Conservation (phyloP, 2,113 vertebrate genomes). For the Aphyosemion australe region DNA sequence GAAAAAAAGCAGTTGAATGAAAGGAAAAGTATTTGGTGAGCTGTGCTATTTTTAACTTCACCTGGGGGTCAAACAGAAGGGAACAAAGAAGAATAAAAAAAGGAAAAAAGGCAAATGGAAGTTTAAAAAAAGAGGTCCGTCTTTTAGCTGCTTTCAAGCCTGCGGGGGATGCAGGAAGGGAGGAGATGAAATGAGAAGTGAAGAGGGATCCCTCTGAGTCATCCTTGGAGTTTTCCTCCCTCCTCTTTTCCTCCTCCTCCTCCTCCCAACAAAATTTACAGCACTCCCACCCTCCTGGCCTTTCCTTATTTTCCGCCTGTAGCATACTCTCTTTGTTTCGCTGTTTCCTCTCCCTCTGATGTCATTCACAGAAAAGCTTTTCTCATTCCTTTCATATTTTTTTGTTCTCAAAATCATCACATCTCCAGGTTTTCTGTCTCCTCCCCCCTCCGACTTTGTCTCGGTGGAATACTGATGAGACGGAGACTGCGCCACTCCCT, state of each 20-base stretch:
- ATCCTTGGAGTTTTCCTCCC: constrained; percentile 62
- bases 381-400: constrained; percentile 11
- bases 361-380: constrained; percentile 56
- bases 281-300: constrained; percentile 12
- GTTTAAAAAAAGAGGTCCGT: constrained; percentile 39
- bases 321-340: constrained; percentile 19
- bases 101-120: constrained; percentile 39
- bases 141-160: constrained; percentile 39
- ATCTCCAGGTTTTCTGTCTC: constrained; percentile 11
- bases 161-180: constrained; percentile 16
- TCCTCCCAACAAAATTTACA: constrained; percentile 55
- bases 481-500: constrained; percentile 64
- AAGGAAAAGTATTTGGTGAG: constrained; percentile 3
- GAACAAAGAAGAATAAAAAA: constrained; percentile 33
- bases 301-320: constrained; percentile 5
- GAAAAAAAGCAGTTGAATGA: background rate
- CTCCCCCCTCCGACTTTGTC: background rate
- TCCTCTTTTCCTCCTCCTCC: constrained; percentile 25
- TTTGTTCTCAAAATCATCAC: constrained; percentile 13
- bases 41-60: constrained; percentile 57
- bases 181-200: constrained; percentile 43
- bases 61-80: constrained; percentile 38
- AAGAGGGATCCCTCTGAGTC: constrained; percentile 71
- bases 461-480: constrained; percentile 65
- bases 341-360: constrained; percentile 22